These are phyloP conservation scores for Torymus aiolomorphi DNA, from an alignment of 2,888 invertebrate species.

Conservation along the genomic window DNA sequence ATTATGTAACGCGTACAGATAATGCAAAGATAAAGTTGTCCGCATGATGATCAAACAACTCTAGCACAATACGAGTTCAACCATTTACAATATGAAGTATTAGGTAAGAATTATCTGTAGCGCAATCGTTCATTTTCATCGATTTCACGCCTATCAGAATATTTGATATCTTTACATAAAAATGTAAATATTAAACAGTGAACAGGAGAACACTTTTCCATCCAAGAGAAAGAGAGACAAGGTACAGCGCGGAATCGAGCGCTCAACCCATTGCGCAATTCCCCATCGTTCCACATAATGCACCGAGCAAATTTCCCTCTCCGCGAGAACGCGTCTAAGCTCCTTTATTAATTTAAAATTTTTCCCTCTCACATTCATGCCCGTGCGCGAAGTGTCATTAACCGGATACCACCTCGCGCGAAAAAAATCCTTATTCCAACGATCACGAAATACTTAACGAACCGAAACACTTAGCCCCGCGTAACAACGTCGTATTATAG, in stretches of 20 bases:
- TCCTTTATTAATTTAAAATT: no score
- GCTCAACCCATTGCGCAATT: constrained; percentile 24
- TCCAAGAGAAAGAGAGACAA: background rate
- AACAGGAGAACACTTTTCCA: background rate
- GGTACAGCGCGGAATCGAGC: background rate
- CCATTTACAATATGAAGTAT: background rate
- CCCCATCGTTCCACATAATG: constrained; percentile 1
- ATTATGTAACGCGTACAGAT: no score
- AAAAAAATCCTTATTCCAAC: constrained; percentile 25
- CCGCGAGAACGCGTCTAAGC: no score
- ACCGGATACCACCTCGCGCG: background rate
- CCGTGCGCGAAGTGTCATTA: background rate
- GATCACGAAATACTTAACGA: constrained; percentile 16
- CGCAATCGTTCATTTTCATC: background rate
- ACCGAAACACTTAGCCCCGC: constrained; percentile 10
- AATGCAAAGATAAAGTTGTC: no score
- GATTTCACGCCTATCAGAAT: constrained; percentile 22
- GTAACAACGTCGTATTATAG: no score
- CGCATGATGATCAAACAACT: no score
- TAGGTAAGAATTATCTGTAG: background rate
- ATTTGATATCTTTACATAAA: constrained; percentile 4
- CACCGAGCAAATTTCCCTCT: background rate
- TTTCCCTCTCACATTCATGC: no score
- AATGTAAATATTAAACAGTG: background rate
- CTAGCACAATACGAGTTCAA: background rate